A percentile compares a stretch with the other conserved stretches of the same genome.
These are phyloP conservation scores for Calypte anna DNA, from an alignment of 2,113 vertebrate species.

Conservation along the genomic window DNA sequence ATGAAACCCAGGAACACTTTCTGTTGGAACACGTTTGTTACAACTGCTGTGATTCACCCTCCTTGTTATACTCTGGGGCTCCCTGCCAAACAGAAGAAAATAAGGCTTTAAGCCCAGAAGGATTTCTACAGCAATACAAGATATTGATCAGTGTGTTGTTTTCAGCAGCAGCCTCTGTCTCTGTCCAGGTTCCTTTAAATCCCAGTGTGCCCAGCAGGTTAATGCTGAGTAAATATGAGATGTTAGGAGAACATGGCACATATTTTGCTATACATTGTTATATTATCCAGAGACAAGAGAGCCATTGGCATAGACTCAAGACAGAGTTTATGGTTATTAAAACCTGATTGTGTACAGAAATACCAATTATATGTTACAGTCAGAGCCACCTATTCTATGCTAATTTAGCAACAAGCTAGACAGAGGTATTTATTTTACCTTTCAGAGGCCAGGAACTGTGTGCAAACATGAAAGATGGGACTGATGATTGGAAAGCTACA, in stretches of 20 bases:
- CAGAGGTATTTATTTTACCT: neutral
- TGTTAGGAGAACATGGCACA: slow-evolving; percentile 49
- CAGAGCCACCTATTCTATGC: neutral
- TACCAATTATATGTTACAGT: neutral
- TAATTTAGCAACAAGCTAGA: neutral
- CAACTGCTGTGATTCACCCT: slow-evolving; percentile 63
- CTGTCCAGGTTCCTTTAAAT: slow-evolving; percentile 46
- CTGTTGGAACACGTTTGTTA: slow-evolving; percentile 52
- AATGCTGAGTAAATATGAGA: slow-evolving; percentile 63
- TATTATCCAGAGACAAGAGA: neutral
- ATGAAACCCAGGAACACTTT: slow-evolving; percentile 5
- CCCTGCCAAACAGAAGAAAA: slow-evolving; percentile 73
- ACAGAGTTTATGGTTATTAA: neutral
- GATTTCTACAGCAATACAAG: slow-evolving; percentile 75
- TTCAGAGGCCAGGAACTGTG: neutral
- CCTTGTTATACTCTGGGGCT: slow-evolving; percentile 62
- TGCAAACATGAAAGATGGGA: neutral
- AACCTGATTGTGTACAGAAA: neutral
- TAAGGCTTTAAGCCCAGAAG: slow-evolving; percentile 77
- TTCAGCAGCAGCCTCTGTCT: slow-evolving; percentile 60
- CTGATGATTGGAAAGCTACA: neutral
- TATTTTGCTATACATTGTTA: neutral
- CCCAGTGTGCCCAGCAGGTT: slow-evolving; percentile 64
- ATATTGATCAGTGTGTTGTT: slow-evolving; percentile 68
- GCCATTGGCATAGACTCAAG: neutral